These are phyloP conservation scores for Zhuqinia jingwanae DNA, from an alignment of 2,888 invertebrate genomes.

Conservation along the genomic window DNA sequence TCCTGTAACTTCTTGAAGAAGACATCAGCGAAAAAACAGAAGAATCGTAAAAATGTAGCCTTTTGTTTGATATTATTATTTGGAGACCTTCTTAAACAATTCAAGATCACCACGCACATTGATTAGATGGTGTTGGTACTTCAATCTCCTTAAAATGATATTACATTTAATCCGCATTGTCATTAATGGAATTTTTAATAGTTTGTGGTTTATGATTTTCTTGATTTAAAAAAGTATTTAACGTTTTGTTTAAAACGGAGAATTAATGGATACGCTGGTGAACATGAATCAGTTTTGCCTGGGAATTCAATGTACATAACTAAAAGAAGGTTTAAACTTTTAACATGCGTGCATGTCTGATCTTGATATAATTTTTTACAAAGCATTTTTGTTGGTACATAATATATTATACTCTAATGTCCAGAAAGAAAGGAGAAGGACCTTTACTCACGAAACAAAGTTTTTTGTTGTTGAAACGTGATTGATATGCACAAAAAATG, in stretches of 20 bases:
- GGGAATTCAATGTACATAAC: no score
- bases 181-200: background rate
- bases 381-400: background rate
- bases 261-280: no score
- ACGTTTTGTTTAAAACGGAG: no score
- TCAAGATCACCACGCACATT: conserved; percentile 51
- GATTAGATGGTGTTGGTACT: no score
- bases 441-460: conserved; percentile 4
- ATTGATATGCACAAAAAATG: background rate
- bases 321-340: background rate
- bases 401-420: background rate
- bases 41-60: background rate
- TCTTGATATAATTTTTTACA: background rate
- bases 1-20: background rate
- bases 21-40: conserved; percentile 10
- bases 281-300: no score
- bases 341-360: conserved; percentile 11
- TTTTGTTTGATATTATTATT: conserved; percentile 36
- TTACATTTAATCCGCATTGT: conserved; percentile 19
- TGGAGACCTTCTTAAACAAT: conserved; percentile 59
- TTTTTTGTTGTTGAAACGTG: background rate
- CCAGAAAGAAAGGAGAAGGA: conserved; percentile 17
- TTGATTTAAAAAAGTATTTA: no score
- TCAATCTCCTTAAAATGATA: background rate
- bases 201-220: no score